Conservation (phyloP, 2,797 vertebrate species). For the Menidia menidia region DNA sequence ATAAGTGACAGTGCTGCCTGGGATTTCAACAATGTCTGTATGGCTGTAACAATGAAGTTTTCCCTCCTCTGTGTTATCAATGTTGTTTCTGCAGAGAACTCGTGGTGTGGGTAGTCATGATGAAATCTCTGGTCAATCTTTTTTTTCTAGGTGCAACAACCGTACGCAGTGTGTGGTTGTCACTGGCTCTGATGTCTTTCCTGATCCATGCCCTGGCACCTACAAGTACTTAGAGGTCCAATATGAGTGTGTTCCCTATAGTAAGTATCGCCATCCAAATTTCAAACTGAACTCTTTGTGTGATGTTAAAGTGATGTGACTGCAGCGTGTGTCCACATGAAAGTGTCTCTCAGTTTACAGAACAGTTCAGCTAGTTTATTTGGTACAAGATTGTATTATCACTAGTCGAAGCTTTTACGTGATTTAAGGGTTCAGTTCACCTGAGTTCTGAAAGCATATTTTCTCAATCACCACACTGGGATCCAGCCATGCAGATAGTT, state of each 20-base stretch:
- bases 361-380: constrained; percentile 27
- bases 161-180: constrained; percentile 99
- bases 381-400: constrained; percentile 16
- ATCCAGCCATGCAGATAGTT: constrained; percentile 19
- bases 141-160: constrained; percentile 95
- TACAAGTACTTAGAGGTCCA: constrained; percentile 99
- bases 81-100: constrained; percentile 63
- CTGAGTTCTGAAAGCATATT: constrained; percentile 13
- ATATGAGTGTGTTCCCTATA: constrained; percentile 99
- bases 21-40: constrained; percentile 64
- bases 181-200: constrained; percentile 98
- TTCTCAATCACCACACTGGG: constrained; percentile 19
- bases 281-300: constrained; percentile 70
- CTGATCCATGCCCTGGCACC: constrained; percentile 98
- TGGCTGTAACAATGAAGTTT: constrained; percentile 58
- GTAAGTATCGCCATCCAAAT: constrained; percentile 91
- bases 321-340: constrained; percentile 27
- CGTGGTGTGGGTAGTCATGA: constrained; percentile 72
- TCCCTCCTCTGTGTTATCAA: constrained; percentile 50
- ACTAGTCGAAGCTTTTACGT: constrained; percentile 23
- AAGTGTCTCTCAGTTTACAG: constrained; percentile 30
- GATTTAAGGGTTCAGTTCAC: constrained; percentile 42
- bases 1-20: constrained; percentile 60
- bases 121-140: constrained; percentile 79
- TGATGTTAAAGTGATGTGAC: constrained; percentile 48